Evolutionary conservation across 2,113 vertebrate species (phyloP), one percentile per base, ranked within the genome.

Genomic region (Rhea americana): DNA sequence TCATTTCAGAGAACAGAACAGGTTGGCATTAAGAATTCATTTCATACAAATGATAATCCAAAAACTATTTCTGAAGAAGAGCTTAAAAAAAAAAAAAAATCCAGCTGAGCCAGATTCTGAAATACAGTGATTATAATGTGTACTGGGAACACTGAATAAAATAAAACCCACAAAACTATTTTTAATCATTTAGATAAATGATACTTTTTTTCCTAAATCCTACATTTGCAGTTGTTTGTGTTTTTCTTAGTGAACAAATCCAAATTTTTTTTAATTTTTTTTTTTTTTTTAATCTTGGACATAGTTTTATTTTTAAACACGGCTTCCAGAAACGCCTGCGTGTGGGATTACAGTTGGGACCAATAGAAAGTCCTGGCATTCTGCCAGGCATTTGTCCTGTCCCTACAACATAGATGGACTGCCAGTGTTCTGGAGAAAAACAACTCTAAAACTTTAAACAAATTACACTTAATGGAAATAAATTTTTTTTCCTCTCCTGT

Each of bases 401-500:
- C 88, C 70, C 70, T 88, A 72, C 74, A 39, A 41, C 63, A 66
- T 11, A 74, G 74, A 89, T 67, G 74, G 63, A 79, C 76, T 86
- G 88, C 91, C 93, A 95, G 59, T 0, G 1, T 89, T 93, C 88
- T 75, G 67, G 53, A 95, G 77, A 89, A 96, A 93, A 96, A 92
- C 92, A 96, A 76, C 81, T 74, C 83, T 70, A 94, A 82, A 88
- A 93, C 89, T 94, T 95, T 95, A 94, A 95, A 94, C 93, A 95
- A 89, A 94, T 92, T 87, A 59, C 63, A 6, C 67, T 86, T 87
- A 91, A 87, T 95, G 91, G 93, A 91, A 96, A 94, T 94, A 94
- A 96, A 93, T 87, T 45, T 53, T 56, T 80, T 83, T 86, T 92
- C 73, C 71, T n/a, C 39, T 94, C 37, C 80, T 70, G 20, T 37